Evolutionary conservation across 2,797 vertebrate genomes (phyloP).

Genomic region (Mormyrus proboscirostris): DNA sequence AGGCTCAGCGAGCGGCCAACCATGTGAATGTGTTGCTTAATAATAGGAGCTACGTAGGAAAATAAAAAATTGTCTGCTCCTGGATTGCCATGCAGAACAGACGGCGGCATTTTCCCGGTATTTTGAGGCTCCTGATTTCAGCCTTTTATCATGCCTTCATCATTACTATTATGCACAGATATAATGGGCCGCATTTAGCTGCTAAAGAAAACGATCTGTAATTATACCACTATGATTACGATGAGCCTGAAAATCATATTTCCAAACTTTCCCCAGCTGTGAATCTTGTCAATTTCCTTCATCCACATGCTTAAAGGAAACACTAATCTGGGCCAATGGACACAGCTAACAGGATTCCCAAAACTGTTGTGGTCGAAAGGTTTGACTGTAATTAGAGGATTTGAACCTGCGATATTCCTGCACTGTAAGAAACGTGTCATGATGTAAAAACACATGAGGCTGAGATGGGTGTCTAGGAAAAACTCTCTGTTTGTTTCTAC

Average conservation of each 20-base stretch:
- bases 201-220: neutral
- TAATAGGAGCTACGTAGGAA: neutral
- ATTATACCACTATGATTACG: neutral
- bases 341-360: neutral
- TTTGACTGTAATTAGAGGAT: neutral
- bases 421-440: neutral
- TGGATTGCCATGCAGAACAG: neutral
- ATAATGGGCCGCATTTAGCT: neutral
- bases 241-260: slow-evolving; percentile 9
- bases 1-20: neutral
- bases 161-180: slow-evolving; percentile 8
- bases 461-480: neutral
- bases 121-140: neutral
- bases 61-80: neutral
- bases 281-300: neutral
- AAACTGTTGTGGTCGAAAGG: neutral
- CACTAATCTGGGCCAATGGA: neutral
- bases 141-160: neutral
- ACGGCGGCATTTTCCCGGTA: neutral
- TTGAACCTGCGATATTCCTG: neutral
- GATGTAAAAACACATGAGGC: neutral
- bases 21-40: neutral
- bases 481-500: neutral
- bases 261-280: neutral
- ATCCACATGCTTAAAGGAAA: neutral